Evolutionary conservation across 1,140 invertebrate genomes (phyloP).

Genomic region (Drosophila dunni): DNA sequence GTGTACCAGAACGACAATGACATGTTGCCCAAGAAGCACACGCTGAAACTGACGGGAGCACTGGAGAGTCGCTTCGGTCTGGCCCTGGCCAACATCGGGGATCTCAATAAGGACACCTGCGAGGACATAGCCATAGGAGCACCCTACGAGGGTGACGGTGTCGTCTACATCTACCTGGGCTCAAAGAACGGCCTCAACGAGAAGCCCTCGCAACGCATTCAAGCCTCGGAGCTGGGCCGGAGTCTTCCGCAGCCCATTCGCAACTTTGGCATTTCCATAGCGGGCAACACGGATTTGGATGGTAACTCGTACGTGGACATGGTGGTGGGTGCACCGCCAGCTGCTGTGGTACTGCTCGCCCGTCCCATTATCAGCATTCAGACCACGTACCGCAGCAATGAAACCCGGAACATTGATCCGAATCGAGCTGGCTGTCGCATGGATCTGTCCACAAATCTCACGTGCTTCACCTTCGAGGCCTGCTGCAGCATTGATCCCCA

Average conservation of each 20-base stretch:
- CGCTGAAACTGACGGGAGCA: conserved; percentile 89
- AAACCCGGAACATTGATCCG: conserved; percentile 92
- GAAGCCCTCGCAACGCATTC: conserved; percentile 89
- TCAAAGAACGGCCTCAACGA: conserved; percentile 89
- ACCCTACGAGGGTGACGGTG: conserved; percentile 94
- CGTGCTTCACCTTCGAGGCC: conserved; percentile 94
- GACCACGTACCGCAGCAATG: conserved; percentile 86
- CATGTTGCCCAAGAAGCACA: conserved; percentile 86
- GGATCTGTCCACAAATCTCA: conserved; percentile 88
- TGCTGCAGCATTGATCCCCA: conserved; percentile 92
- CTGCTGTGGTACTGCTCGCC: conserved; percentile 88
- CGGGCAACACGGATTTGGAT: conserved; percentile 95
- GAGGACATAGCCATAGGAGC: conserved; percentile 96
- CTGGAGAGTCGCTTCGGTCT: conserved; percentile 94
- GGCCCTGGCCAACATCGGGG: conserved; percentile 93
- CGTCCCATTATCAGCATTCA: conserved; percentile 95
- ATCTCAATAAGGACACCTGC: conserved; percentile 96
- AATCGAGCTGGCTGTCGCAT: conserved; percentile 89
- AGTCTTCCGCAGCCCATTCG: conserved; percentile 85
- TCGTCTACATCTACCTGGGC: conserved; percentile 95
- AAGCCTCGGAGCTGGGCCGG: conserved; percentile 76
- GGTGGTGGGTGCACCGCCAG: conserved; percentile 90
- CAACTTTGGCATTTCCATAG: conserved; percentile 95
- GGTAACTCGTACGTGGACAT: conserved; percentile 96
- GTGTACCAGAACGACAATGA: conserved; percentile 90